phyloP scores from a whole-genome alignment of 2,797 vertebrate genomes.

The Betta splendens region DNA sequence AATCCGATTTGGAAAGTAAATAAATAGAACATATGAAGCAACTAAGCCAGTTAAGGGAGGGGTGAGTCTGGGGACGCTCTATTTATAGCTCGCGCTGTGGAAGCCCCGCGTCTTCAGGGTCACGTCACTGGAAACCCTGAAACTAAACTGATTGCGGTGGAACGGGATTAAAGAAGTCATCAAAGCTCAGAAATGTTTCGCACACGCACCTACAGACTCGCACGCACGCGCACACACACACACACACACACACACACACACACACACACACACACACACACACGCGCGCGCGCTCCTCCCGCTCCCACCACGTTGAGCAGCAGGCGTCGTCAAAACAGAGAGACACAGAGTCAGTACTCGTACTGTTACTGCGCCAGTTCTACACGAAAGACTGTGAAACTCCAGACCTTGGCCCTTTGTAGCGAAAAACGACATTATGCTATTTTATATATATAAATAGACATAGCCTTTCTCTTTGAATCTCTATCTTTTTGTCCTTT shows the following conservation, averaged over 20 bases:
- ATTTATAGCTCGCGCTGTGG: slow-evolving; percentile 44
- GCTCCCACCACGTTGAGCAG: slow-evolving; percentile 60
- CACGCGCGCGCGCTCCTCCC: slow-evolving; percentile 59
- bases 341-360: slow-evolving; percentile 49
- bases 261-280: slow-evolving; percentile 15
- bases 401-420: slow-evolving; percentile 78
- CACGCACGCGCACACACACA: too few species aligned
- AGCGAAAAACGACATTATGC: slow-evolving; percentile 69
- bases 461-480: slow-evolving; percentile 53
- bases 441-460: slow-evolving; percentile 64
- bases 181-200: slow-evolving; percentile 41
- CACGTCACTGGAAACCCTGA: slow-evolving; percentile 43
- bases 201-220: too few species aligned
- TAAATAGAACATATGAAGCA: slow-evolving; percentile 34
- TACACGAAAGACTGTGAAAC: slow-evolving; percentile 74
- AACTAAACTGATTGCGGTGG: slow-evolving; percentile 32
- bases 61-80: slow-evolving; percentile 14
- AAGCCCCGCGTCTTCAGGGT: slow-evolving; percentile 34
- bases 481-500: slow-evolving; percentile 39
- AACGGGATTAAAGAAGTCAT: slow-evolving; percentile 46
- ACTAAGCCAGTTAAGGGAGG: slow-evolving; percentile 33
- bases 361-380: slow-evolving; percentile 50
- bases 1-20: too few species aligned
- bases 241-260: slow-evolving; percentile 13
- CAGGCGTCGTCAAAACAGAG: slow-evolving; percentile 56